A percentile compares a stretch with the other conserved stretches of the same genome.
These are phyloP conservation scores for Standfussiana lucernea DNA, from an alignment of 2,888 invertebrate species.

Conservation along the genomic window DNA sequence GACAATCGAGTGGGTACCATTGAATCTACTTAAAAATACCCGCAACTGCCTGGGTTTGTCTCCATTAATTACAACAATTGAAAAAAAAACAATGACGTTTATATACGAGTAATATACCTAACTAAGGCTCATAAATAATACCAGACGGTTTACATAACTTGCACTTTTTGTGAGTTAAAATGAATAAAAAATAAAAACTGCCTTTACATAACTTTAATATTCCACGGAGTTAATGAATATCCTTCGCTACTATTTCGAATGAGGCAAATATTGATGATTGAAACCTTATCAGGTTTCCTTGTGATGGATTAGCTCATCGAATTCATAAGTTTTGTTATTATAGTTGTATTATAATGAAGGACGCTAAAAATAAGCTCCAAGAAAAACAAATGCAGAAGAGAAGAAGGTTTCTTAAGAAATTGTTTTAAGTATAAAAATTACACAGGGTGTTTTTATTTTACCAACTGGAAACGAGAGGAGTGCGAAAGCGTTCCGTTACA, in stretches of 20 bases:
- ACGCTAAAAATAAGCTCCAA: background rate
- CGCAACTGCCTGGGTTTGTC: background rate
- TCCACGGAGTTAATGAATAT: constrained; percentile 12
- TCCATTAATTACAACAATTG: background rate
- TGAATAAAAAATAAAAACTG: background rate
- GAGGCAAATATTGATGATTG: constrained; percentile 23
- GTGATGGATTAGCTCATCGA: constrained; percentile 6
- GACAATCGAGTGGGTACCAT: too few relatives aligned
- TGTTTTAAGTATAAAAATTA: background rate
- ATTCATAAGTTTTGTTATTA: constrained; percentile 7
- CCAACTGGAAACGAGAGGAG: constrained; percentile 1
- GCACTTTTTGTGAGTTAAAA: background rate
- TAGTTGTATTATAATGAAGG: background rate
- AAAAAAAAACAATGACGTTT: background rate
- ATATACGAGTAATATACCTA: background rate
- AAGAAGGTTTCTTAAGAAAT: background rate
- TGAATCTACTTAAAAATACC: too few relatives aligned
- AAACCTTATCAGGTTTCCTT: constrained; percentile 21
- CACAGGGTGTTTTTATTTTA: background rate
- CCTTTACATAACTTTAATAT: constrained; percentile 28
- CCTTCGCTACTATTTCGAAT: background rate
- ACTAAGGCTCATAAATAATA: background rate
- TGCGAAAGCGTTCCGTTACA: background rate
- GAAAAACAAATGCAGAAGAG: background rate
- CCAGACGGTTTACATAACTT: background rate